Conservation (phyloP, 35 echinoderm and acorn worm genomes). For the Heliocidaris tuberculata region DNA sequence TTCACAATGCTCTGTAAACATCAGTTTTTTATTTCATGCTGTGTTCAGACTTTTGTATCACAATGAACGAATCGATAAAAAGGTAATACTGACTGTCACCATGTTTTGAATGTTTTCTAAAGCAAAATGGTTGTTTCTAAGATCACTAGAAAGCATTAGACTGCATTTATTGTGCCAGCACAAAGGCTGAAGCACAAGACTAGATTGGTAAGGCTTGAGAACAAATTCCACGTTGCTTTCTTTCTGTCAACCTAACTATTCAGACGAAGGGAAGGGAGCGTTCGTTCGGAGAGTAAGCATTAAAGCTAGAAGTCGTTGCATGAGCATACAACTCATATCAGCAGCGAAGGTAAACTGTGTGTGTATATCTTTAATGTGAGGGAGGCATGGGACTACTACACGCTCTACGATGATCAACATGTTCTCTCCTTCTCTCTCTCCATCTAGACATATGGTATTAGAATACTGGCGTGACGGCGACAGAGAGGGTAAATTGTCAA, state of each 20-base stretch:
- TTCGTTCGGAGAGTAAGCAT: not conserved
- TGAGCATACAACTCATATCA: not conserved
- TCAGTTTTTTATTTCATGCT: not conserved
- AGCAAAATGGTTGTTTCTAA: not conserved
- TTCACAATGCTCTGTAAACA: not conserved
- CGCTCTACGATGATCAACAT: not conserved
- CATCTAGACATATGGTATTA: not conserved
- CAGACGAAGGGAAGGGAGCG: not conserved
- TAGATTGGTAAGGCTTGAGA: not conserved
- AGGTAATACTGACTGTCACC: not conserved
- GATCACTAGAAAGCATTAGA: not conserved
- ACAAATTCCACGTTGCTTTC: not conserved
- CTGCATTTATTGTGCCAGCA: not conserved
- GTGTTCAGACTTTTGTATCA: not conserved
- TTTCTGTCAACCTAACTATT: not conserved
- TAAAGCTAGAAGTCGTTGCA: not conserved
- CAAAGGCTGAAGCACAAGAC: not conserved
- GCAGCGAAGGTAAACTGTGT: not conserved
- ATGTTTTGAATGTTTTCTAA: not conserved
- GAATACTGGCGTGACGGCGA: not conserved
- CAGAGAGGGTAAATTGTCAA: not conserved
- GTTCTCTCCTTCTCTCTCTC: not conserved
- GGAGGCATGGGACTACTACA: not conserved
- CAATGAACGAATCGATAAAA: not conserved
- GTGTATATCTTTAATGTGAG: not conserved